These are phyloP conservation scores for Rhagonycha fulva DNA, from an alignment of 2,888 invertebrate species.

Conservation along the genomic window DNA sequence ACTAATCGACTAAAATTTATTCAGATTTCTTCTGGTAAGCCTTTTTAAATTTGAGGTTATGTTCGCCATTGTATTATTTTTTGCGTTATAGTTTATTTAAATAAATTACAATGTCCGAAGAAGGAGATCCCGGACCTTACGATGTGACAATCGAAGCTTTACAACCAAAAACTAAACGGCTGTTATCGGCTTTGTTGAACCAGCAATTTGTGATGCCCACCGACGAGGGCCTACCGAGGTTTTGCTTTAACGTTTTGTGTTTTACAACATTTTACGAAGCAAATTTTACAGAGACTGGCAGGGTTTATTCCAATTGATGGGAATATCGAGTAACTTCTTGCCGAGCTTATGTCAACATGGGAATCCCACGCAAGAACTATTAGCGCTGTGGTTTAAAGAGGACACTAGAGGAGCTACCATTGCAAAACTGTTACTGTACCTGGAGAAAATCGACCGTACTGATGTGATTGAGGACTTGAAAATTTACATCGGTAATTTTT, in stretches of 20 bases:
- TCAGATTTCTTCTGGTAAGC: not conserved
- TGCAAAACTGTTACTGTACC: slow-evolving; percentile 60
- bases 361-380: not conserved
- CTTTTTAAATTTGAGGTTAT: not conserved
- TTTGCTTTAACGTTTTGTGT: not conserved
- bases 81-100: not conserved
- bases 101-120: not conserved
- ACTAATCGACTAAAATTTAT: not conserved
- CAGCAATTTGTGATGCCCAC: slow-evolving; percentile 47
- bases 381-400: not conserved
- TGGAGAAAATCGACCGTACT: slow-evolving; percentile 74
- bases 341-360: not conserved
- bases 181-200: slow-evolving; percentile 67
- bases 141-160: slow-evolving; percentile 39
- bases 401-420: slow-evolving; percentile 58
- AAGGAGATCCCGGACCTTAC: slow-evolving; percentile 5
- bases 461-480: slow-evolving; percentile 74
- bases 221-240: not conserved
- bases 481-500: slow-evolving; percentile 57
- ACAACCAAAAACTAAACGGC: slow-evolving; percentile 53
- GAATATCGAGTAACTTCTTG: not conserved
- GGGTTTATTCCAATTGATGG: not conserved
- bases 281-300: not conserved
- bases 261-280: not conserved
- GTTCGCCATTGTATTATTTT: not conserved